These are phyloP conservation scores for Parelbella ahira DNA, from an alignment of 2,888 invertebrate genomes.

Conservation along the genomic window DNA sequence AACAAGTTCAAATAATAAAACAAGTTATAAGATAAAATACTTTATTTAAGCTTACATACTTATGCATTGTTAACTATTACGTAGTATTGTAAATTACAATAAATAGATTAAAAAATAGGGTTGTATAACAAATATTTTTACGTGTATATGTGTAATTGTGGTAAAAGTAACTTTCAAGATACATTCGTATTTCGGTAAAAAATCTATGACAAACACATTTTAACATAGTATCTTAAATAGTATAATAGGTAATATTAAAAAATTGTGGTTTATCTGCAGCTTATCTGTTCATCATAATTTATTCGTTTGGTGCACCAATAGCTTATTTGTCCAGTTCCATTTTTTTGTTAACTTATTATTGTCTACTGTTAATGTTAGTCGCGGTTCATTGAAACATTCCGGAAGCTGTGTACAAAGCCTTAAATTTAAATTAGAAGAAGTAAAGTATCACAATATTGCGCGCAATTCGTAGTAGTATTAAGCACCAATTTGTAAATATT, in stretches of 20 bases:
- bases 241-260: too few relatives aligned
- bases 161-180: conserved; percentile 13
- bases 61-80: conserved; percentile 51
- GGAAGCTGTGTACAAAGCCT: conserved; percentile 80
- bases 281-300: too few relatives aligned
- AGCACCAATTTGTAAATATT: conserved; percentile 68
- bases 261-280: too few relatives aligned
- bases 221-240: too few relatives aligned
- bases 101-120: conserved; percentile 52
- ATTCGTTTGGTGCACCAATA: conserved; percentile 38
- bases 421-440: conserved; percentile 55
- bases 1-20: too few relatives aligned
- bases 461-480: conserved; percentile 53
- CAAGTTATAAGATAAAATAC: conserved; percentile 66
- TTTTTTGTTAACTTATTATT: conserved; percentile 31
- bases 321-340: conserved; percentile 30
- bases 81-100: conserved; percentile 58
- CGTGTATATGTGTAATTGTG: conserved; percentile 18
- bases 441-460: conserved; percentile 68
- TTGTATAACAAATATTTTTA: conserved; percentile 28
- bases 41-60: conserved; percentile 76
- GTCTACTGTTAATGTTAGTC: conserved; percentile 69
- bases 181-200: conserved; percentile 9
- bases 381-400: conserved; percentile 77
- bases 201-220: conserved; percentile 11